Base-by-base conservation (phyloP, 1,140 invertebrate species). In the Ooceraea biroi region DNA sequence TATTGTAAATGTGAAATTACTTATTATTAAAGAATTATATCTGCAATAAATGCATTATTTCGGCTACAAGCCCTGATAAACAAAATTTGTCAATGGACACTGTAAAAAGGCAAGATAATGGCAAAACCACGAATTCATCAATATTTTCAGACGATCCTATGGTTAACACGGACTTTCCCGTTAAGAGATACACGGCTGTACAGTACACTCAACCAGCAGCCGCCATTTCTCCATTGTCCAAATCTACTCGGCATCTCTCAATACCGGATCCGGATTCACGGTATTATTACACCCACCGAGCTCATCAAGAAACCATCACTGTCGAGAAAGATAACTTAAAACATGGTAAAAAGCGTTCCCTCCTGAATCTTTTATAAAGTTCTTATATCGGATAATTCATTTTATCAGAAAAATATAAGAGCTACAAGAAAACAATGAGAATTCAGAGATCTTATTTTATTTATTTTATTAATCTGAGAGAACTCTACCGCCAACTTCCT, bases 131-230 rank as follows among this genome's bases (percentile, higher is more conserved):
- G 55, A 57, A 72, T 78, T 66, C 85, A 30, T 63, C 82, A 48
- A 71, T 87, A 90, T 91, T 94, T 94, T 86, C 92, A 94, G 94
- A 94, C 87, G 91, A 94, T 76, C 92, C 92, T 41, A 91, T 91
- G 86, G 92, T 94, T 71, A 94, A 94, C 52, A 97, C 97, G 12
- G 97, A 97, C 86, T 96, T 96, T 82, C 97, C 97, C 0, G 95
- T 96, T 17, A 95, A 96, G 86, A 96, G 96, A 48, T 97, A 96
- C 84, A 97, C 96, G 1, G 96, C 96, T n/a, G 95, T 97, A 85
- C 96, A 97, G 88, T 97, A 96, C 92, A 97, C 97, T 7, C 96
- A 97, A 91, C 96, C 97, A 82, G 97, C 97, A 72, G 97, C 97
- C 87, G 96, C 95, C 50, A 96, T 97, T 87, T 97, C 96, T 5